phyloP scores from a whole-genome alignment of 2,888 invertebrate genomes.

The Ornithoptera alexandrae region DNA sequence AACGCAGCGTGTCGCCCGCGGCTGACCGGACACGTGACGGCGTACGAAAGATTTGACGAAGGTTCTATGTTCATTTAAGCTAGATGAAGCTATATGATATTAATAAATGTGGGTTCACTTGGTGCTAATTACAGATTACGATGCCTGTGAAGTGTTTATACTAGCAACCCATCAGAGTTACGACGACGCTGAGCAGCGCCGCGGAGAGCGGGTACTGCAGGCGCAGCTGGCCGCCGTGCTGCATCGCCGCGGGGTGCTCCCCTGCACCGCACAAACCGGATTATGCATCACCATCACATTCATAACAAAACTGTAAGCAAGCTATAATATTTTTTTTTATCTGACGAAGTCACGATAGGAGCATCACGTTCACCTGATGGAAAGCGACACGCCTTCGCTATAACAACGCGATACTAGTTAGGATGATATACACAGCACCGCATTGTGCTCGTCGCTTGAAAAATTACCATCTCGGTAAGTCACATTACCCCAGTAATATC shows the following conservation, averaged over 20 bases:
- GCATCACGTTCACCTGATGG: no score
- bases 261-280: conserved; percentile 67
- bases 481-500: no score
- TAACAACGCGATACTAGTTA: no score
- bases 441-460: no score
- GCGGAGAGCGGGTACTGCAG: conserved; percentile 86
- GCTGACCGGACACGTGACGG: not conserved
- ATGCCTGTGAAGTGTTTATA: conserved; percentile 34
- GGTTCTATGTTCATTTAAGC: not conserved
- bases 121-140: conserved; percentile 7
- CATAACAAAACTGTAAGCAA: no score
- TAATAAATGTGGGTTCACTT: conserved; percentile 17
- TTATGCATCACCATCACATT: no score
- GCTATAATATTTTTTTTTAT: no score
- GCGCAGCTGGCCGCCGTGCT: conserved; percentile 86
- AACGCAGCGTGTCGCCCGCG: not conserved
- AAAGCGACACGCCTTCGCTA: no score
- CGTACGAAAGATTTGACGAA: not conserved
- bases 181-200: conserved; percentile 84
- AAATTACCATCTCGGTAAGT: no score
- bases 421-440: no score
- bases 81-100: conserved; percentile 11
- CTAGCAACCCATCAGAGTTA: conserved; percentile 80
- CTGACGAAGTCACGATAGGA: no score
- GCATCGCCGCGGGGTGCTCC: conserved; percentile 93